Base-by-base conservation (phyloP, 2,113 vertebrate genomes). In the Nothocercus nigrocapillus region DNA sequence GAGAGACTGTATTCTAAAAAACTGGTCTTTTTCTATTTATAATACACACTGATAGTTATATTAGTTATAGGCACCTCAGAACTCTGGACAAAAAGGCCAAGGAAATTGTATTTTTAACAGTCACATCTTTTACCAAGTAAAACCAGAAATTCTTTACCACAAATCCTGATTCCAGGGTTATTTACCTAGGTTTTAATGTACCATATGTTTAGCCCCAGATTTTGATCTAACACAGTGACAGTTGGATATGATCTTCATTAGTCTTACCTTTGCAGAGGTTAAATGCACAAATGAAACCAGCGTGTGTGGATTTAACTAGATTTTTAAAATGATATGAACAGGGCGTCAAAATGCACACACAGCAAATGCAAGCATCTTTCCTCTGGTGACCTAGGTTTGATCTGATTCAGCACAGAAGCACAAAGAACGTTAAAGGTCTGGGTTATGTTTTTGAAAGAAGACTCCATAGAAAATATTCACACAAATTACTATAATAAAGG, bases 401-500 rank as follows among this genome's bases (percentile, higher is more conserved):
- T 95, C 77, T 93, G 56, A 92, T 94, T 96, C 84, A 85, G 83
- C 73, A 95, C 81, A 93, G 88, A 97, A 97, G 94, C 94, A 90
- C 0, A 74, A 28, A 93, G 87, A 80, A 85, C 80, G 90, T 95
- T 92, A 93, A 96, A 97, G 82, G 56, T 93, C 85, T 95, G 85
- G 72, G 74, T 84, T 88, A 61, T 90, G 89, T 97, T 96, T 96
- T 97, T 88, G 74, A 91, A 97, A 96, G 83, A 96, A 84, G 90
- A 94, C 77, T 93, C 76, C 56, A 91, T 49, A 89, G 94, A 96
- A 97, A 87, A 95, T 54, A 78, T 84, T 74, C 79, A 85, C 84
- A 92, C 84, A 94, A 93, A 96, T 97, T 96, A 96, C 84, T 94
- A 83, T 96, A 96, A 97, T 95, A 95, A 95, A 88, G 91, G 95